Evolutionary conservation across 92 coral and sea anemone species (phyloP), one percentile per base, ranked within the genome.

Genomic region (Umimayanthus chanpuru): DNA sequence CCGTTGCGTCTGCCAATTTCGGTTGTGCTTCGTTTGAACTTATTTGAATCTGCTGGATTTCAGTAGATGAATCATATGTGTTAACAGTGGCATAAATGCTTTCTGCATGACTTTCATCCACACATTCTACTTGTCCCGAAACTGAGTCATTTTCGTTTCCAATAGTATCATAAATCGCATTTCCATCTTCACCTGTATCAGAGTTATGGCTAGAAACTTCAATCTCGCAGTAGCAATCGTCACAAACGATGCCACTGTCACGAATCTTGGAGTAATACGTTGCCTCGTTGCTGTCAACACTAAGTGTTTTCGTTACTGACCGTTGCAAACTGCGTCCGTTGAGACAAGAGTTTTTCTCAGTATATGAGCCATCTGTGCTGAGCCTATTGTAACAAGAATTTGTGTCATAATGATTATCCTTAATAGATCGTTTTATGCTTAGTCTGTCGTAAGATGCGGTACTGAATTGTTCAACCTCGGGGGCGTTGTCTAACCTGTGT

Each of bases 161-260:
- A 9, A 83, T 83, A 18, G 87, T 83, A 78, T 83, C 87, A 43
- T 70, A 83, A 68, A 83, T 18, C 16, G 29, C 65, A 71, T 28
- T 36, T 11, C 64, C 73, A 55, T 83, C 78, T 29, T 83, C 65
- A 70, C 32, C 25, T 29, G 43, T 44, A 18, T 44, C 29, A 44
- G 87, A 65, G 10, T 41, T 43, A 68, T 18, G 44, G 15, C 25
- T 43, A 26, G 38, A 65, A 21, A 28, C 20, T 0, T 83, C 78
- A 44, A 83, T 83, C 38, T 16, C 78, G 41, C 87, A 83, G 64
- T 83, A 83, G 15, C 67, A 44, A 14, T 40, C 53, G 15, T 83
- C 87, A 28, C 66, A 71, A 16, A 70, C 78, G 23, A 83, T 83
- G 38, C 87, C 87, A 66, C 87, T 83, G 66, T 83, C 87, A 12